A percentile compares a stretch with the other conserved stretches of the same genome.
These are phyloP conservation scores for Tachycineta bicolor DNA, from an alignment of 2,113 vertebrate genomes.

Conservation along the genomic window DNA sequence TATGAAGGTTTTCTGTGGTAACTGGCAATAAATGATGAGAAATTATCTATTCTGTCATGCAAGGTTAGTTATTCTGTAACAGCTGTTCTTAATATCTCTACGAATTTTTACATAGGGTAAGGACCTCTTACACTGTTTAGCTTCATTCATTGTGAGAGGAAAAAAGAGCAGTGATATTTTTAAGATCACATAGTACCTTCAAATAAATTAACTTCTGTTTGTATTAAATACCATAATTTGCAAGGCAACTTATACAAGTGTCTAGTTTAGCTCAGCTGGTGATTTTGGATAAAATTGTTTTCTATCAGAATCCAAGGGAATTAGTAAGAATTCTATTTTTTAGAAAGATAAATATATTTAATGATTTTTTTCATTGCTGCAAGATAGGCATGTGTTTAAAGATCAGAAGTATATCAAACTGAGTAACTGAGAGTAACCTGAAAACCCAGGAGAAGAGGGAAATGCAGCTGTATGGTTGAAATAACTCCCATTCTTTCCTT, in stretches of 20 bases:
- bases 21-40: neutral
- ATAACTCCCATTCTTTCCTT: neutral
- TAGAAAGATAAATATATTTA: neutral
- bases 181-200: neutral
- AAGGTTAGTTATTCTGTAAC: neutral
- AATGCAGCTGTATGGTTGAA: neutral
- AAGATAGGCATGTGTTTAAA: neutral
- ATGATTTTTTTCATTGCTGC: neutral
- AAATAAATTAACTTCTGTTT: neutral
- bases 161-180: neutral
- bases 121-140: neutral
- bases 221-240: neutral
- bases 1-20: neutral
- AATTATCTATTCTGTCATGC: neutral
- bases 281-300: neutral
- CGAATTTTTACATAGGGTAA: neutral
- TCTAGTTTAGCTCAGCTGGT: neutral
- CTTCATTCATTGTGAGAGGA: neutral
- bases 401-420: neutral
- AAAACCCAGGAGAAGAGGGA: neutral
- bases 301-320: neutral
- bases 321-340: neutral
- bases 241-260: neutral
- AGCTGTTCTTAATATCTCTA: neutral
- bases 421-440: neutral